Conservation (phyloP, 2,888 invertebrate species). For the Cynaeus angustus region DNA sequence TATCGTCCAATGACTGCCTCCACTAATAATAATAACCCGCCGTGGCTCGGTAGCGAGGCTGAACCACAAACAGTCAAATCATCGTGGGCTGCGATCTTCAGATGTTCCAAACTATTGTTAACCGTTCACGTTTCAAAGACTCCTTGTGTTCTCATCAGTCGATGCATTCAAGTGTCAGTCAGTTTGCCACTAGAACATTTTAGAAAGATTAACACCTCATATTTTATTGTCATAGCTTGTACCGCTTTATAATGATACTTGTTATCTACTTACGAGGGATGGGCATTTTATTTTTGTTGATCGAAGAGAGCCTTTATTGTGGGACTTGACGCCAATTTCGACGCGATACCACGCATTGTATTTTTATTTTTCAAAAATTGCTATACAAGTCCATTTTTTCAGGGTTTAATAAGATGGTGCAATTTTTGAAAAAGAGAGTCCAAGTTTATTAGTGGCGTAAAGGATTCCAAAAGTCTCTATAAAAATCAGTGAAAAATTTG, state of each 20-base stretch:
- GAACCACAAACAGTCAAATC: conserved; percentile 64
- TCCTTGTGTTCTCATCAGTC: conserved; percentile 66
- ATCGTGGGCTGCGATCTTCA: conserved; percentile 63
- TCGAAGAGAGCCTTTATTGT: conserved; percentile 48
- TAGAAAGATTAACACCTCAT: conserved; percentile 68
- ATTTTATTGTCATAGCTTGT: conserved; percentile 64
- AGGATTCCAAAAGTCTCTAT: too few relatives aligned
- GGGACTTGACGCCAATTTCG: conserved; percentile 46
- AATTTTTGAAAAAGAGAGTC: too few relatives aligned
- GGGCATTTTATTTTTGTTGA: conserved; percentile 59
- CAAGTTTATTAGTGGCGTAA: too few relatives aligned
- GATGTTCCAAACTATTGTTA: conserved; percentile 65
- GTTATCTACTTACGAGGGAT: conserved; percentile 62
- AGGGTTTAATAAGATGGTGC: too few relatives aligned
- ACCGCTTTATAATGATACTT: conserved; percentile 65
- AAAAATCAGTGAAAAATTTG: too few relatives aligned
- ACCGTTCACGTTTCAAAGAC: conserved; percentile 65
- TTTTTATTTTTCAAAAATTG: conserved; percentile 49
- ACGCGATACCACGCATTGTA: conserved; percentile 37
- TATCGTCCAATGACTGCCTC: conserved; percentile 42
- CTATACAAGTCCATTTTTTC: too few relatives aligned
- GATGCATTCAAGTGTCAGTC: conserved; percentile 67
- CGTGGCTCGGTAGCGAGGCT: conserved; percentile 53
- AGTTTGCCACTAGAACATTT: conserved; percentile 69
- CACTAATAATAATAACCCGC: conserved; percentile 51